Evolutionary conservation across 2,113 vertebrate species (phyloP).

Genomic region (Pyxicephalus adspersus): DNA sequence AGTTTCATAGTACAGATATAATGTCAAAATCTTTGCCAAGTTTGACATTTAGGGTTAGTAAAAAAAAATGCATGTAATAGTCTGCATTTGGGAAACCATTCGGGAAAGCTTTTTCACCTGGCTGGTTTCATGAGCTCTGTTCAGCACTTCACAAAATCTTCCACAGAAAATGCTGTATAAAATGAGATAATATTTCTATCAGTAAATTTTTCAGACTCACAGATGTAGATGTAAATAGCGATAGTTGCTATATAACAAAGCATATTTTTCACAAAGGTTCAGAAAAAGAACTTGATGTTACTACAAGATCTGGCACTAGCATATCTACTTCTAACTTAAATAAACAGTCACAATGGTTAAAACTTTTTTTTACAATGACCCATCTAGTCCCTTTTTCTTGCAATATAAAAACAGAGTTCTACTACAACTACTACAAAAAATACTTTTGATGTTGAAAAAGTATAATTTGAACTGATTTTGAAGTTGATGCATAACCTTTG

Average conservation of each 20-base stretch:
- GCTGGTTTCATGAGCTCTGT: slow-evolving; percentile 35
- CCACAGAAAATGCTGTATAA: slow-evolving; percentile 21
- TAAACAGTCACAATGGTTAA: too few species aligned
- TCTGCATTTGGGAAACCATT: slow-evolving; percentile 3
- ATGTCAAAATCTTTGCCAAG: slow-evolving; percentile 35
- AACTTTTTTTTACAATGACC: too few species aligned
- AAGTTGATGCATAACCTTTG: too few species aligned
- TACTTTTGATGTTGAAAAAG: too few species aligned
- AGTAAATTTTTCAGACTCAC: slow-evolving; percentile 8
- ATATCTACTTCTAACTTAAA: too few species aligned
- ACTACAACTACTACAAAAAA: too few species aligned
- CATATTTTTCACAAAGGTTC: not conserved
- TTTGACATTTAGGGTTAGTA: slow-evolving; percentile 36
- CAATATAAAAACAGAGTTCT: too few species aligned
- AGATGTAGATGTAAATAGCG: slow-evolving; percentile 13
- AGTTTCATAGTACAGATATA: slow-evolving; percentile 15
- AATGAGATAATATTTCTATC: slow-evolving; percentile 48
- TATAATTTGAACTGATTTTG: too few species aligned
- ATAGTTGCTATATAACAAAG: not conserved
- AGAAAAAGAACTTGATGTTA: not conserved
- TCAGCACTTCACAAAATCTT: slow-evolving; percentile 32
- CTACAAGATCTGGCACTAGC: too few species aligned
- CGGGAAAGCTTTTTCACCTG: slow-evolving; percentile 41
- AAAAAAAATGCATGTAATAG: slow-evolving; percentile 33
- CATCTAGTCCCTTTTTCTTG: too few species aligned